These are phyloP conservation scores for Urocynchramus pylzowi DNA, from an alignment of 2,113 vertebrate genomes.

Conservation along the genomic window DNA sequence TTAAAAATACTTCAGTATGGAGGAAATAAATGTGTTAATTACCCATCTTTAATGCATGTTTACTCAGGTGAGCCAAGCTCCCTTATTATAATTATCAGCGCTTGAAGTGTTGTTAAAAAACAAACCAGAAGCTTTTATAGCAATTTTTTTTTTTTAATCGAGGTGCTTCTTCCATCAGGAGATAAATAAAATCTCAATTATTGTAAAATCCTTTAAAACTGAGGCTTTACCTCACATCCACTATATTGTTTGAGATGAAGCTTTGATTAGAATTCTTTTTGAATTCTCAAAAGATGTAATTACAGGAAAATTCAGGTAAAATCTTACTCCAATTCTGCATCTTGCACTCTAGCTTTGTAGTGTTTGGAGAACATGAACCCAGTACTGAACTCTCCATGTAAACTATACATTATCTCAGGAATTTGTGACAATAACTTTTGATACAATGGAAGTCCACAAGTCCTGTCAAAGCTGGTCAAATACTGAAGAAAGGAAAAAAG, in stretches of 20 bases:
- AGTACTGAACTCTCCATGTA: background rate
- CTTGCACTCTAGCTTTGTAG: background rate
- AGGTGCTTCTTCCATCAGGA: background rate
- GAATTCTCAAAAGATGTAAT: background rate
- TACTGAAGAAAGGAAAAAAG: background rate
- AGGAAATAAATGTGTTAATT: background rate
- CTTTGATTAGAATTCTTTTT: background rate
- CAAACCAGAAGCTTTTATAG: background rate
- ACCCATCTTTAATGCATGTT: background rate
- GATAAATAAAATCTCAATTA: background rate
- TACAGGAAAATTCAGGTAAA: background rate
- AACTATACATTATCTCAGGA: background rate
- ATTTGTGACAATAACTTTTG: background rate
- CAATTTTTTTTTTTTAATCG: background rate
- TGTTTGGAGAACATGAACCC: background rate
- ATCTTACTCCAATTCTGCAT: background rate
- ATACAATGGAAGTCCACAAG: background rate
- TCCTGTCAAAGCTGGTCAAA: background rate
- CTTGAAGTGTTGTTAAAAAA: background rate
- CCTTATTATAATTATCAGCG: background rate
- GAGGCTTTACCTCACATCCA: background rate
- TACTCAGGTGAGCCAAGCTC: background rate
- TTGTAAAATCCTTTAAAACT: background rate
- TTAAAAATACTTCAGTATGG: background rate
- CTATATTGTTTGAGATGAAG: background rate